These are phyloP conservation scores for Ceraclea dissimilis DNA, from an alignment of 2,888 invertebrate genomes.

Conservation along the genomic window DNA sequence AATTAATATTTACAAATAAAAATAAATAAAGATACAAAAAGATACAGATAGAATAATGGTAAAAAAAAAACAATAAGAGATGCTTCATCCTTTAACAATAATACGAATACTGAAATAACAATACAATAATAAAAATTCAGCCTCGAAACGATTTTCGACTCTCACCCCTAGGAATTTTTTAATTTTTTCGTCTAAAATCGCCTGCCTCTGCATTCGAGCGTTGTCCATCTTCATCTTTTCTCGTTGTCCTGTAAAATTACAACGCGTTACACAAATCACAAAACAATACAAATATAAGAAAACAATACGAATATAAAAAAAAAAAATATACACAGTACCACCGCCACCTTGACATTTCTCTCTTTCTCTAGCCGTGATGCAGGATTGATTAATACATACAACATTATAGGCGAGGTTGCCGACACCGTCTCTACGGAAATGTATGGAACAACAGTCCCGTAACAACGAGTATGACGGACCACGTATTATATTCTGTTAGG, in stretches of 20 bases:
- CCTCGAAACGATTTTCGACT: constrained; percentile 24
- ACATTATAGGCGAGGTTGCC: no score
- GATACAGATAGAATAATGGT: neutral
- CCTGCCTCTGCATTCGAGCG: constrained; percentile 73
- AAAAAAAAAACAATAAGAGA: constrained; percentile 1
- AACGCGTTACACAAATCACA: neutral
- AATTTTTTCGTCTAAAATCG: constrained; percentile 87
- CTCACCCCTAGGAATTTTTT: constrained; percentile 91
- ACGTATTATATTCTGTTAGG: no score
- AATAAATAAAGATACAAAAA: constrained; percentile 7
- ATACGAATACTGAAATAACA: neutral
- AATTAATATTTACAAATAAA: neutral
- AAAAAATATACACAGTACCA: neutral
- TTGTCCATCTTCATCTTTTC: constrained; percentile 55
- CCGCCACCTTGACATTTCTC: no score
- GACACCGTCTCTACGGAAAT: no score
- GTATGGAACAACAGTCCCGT: no score
- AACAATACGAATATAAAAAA: neutral
- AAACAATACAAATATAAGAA: neutral
- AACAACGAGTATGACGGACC: no score
- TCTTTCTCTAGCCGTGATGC: no score
- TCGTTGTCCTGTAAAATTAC: constrained; percentile 48
- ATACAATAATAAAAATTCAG: constrained; percentile 1
- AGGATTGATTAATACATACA: no score
- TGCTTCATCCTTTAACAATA: constrained; percentile 5